Evolutionary conservation across 2,113 vertebrate species (phyloP).

Genomic region (Chlamydotis undulata): DNA sequence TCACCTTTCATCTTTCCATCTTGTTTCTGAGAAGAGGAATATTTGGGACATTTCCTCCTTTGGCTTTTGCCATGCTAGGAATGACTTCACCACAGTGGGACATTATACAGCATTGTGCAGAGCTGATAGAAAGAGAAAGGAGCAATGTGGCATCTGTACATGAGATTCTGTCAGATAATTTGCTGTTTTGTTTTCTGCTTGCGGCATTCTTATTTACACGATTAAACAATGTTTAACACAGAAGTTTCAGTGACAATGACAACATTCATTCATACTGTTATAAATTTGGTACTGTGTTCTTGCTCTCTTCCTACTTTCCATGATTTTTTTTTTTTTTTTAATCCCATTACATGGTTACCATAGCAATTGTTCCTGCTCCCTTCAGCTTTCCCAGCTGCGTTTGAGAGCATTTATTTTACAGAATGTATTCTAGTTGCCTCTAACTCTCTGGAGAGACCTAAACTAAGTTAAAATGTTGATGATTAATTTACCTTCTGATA

Average conservation of each 20-base stretch:
- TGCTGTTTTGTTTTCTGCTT: background rate
- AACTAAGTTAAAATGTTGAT: constrained; percentile 12
- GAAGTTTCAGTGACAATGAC: background rate
- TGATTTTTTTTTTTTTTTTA: constrained; percentile 32
- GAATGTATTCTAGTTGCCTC: constrained; percentile 1
- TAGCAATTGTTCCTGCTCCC: constrained; percentile 64
- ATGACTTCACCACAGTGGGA: background rate
- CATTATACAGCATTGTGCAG: background rate
- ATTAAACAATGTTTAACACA: background rate
- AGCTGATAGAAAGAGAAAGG: background rate
- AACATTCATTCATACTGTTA: background rate
- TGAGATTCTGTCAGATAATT: background rate
- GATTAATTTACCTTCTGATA: constrained; percentile 39
- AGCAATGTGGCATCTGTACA: fast-evolving
- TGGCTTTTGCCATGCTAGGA: background rate
- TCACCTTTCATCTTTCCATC: background rate
- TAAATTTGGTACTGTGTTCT: background rate
- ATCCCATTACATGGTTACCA: constrained; percentile 57
- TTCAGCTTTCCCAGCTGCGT: constrained; percentile 25
- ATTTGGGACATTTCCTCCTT: background rate
- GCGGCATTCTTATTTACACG: background rate
- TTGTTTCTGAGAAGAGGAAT: background rate
- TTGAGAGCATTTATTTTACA: constrained; percentile 37
- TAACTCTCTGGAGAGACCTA: background rate
- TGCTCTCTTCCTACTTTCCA: background rate